Conservation (phyloP, 2,113 vertebrate genomes). For the Pyxicephalus adspersus region DNA sequence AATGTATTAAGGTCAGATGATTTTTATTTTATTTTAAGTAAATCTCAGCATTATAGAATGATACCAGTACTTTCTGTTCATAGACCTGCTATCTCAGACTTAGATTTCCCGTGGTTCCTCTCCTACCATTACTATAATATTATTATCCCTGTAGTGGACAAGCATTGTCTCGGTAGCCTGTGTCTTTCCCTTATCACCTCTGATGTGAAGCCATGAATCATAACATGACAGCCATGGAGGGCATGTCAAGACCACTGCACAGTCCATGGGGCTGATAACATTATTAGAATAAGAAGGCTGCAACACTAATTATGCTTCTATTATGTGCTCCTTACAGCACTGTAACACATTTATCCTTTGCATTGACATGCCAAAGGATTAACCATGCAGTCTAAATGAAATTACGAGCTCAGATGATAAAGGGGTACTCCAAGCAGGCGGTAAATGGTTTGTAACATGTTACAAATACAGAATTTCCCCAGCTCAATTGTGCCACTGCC, state of each 20-base stretch:
- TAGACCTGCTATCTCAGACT: too few species aligned
- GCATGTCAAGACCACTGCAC: neutral
- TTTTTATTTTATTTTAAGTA: too few species aligned
- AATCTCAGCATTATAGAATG: too few species aligned
- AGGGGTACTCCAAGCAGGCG: too few species aligned
- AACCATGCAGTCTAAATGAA: neutral
- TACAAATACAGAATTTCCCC: too few species aligned
- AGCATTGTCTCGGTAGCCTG: neutral
- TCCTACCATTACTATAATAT: neutral
- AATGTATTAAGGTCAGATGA: too few species aligned
- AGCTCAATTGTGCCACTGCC: too few species aligned
- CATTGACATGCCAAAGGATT: neutral
- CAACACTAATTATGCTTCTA: neutral
- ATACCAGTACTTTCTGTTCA: too few species aligned
- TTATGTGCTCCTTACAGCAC: neutral
- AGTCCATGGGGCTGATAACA: neutral
- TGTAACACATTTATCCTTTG: neutral
- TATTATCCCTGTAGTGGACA: neutral
- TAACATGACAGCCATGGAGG: neutral
- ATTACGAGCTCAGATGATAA: neutral
- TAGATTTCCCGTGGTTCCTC: too few species aligned
- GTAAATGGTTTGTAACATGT: too few species aligned
- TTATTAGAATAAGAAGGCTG: neutral
- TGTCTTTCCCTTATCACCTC: neutral
- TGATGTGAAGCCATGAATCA: neutral